Base-by-base conservation (phyloP, 2,113 vertebrate genomes). In the rat (Rattus norvegicus) region DNA sequence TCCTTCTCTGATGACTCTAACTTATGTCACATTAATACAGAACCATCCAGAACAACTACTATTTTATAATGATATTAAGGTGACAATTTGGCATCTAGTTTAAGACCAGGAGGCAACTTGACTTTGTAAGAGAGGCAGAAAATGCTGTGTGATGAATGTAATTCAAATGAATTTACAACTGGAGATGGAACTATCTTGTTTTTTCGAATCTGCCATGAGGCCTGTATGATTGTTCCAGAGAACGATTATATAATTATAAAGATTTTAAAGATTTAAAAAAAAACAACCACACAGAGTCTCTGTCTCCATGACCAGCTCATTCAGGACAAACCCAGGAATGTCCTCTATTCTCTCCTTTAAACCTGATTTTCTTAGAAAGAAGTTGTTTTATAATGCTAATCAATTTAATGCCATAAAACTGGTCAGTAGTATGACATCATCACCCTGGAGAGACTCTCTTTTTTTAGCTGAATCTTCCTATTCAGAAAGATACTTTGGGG, bases 381-480 rank as follows among this genome's bases (percentile, higher is more conserved):
- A 79, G 49, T 30, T 30, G 56, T 24, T 77, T n/a, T 79, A 47
- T 87, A 75, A 97, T 86, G 86, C n/a, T 43, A 36, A 89, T 87
- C 36, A 56, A 67, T 54, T 73, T 39, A 14, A 43, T 1, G 24
- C 49, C 77, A 92, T 72, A 91, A 94, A 85, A 70, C 77, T 95
- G 90, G 76, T 72, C 96, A 97, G 86, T 61, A 77, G 67, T 95
- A 49, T 93, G 79, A 80, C 19, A 72, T 91, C 63, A 95, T 81
- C 94, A 91, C 88, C 93, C 92, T 84, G 85, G 91, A 97, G 91
- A 97, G 92, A 97, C 88, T 95, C 96, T 95, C 97, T 97, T 97
- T 96, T 95, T 96, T 92, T 86, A 93, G 72, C 75, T 97, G 96
- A 98, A 30, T 92, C 54, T 92, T 91, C 30, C 86, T 91, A 0